Base-by-base conservation (phyloP, 2,113 vertebrate genomes). In the Potamarius usumacintae region DNA sequence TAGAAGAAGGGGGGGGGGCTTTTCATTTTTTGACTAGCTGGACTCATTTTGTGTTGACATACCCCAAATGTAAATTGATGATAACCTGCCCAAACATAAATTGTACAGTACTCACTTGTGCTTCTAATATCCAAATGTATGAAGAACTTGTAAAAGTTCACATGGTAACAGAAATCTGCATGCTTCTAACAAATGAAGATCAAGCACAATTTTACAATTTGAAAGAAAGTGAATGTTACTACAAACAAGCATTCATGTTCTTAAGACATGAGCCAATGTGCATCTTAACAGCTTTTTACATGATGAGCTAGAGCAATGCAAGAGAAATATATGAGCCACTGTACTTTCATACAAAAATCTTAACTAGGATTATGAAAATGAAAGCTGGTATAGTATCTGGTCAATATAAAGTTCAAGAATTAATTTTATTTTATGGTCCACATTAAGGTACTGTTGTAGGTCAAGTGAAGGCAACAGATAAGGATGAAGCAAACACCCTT, bases 381-480 rank as follows among this genome's bases (percentile, higher is more conserved):
- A 57, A 53, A 27, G 53, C 27, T 60, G 55, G 22, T 65, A 50
- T 42, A 74, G 57, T 71, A 6, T n/a, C 7, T 78, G 6, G 58
- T 65, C 0, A 53, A 15, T 81, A 42, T 83, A 18, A 27, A 8
- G 4, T 57, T 50, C 17, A 34, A 27, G 10, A 14, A 82, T 74
- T 17, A 5, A 57, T 48, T 30, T 48, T 72, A 62, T 84, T 88
- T 27, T 86, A 6, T 88, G 3, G 3, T 34, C 22, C 42, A 22
- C 85, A 27, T 87, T 52, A 71, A 97, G 97, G 95, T 84, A 92
- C 94, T 20, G 0, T 90, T 11, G 91, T 97, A 84, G 96, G 96
- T 84, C 72, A 86, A 86, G 87, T 97, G 87, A 94, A 57, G 1
- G 96, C 96, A 60, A 94, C 95, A 85, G 97, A 97, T 93, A 93